These are phyloP conservation scores for Myiozetetes cayanensis DNA, from an alignment of 2,113 vertebrate genomes.

Conservation along the genomic window DNA sequence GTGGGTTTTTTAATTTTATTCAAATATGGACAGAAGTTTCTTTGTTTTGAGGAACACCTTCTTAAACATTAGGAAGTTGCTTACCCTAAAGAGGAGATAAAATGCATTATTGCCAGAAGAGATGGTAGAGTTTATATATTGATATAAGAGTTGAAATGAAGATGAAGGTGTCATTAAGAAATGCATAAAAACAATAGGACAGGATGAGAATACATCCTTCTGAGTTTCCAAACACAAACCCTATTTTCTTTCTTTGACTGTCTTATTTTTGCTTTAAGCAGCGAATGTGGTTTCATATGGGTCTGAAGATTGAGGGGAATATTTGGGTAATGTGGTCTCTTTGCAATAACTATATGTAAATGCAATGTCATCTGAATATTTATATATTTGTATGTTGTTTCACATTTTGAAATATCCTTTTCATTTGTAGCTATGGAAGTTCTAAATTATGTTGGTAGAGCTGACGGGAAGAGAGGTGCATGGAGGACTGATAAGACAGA, in stretches of 20 bases:
- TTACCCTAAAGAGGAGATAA: not conserved
- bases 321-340: not conserved
- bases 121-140: not conserved
- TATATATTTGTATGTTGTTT: slow-evolving; percentile 2
- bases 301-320: not conserved
- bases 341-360: not conserved
- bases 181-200: not conserved
- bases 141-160: not conserved
- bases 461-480: slow-evolving; percentile 92
- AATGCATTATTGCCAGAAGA: not conserved
- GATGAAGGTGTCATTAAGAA: not conserved
- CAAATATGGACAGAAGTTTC: not conserved
- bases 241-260: not conserved
- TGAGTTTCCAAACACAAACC: not conserved
- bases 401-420: slow-evolving; percentile 41
- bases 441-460: slow-evolving; percentile 90
- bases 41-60: not conserved
- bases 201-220: not conserved
- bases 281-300: not conserved
- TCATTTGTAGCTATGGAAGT: slow-evolving; percentile 86
- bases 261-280: not conserved
- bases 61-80: not conserved
- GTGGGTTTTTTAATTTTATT: not conserved
- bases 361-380: not conserved
- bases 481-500: slow-evolving; percentile 90